Evolutionary conservation across 2,888 invertebrate genomes (phyloP), one percentile per base, ranked within the genome.

Genomic region (Pseudoips prasinana): DNA sequence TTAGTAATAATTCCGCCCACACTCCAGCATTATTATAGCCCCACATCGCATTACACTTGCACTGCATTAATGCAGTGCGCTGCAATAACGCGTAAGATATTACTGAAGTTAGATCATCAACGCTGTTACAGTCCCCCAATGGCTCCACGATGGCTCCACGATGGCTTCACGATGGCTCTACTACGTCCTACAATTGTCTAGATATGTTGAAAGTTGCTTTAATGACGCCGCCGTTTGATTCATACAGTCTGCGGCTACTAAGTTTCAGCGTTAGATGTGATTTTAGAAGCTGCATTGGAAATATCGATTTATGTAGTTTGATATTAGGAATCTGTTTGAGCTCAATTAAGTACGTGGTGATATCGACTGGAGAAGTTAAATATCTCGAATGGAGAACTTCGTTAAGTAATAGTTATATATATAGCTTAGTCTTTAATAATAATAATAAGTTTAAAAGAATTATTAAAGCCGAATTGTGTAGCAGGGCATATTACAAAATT

Each of bases 81-180:
- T 54, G 71, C 78, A 61, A 75, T 84, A 80, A 76, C 73, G 60
- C 58, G 56, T 74, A 70, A 79, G 77, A 77, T 78, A 85, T 73
- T 59, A 66, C 62, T 43, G 62, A 84, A 85, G 71, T 85, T 85
- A 59, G 74, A 65, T 76, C 81, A 79, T 83, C 80, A 80, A 68
- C 45, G 71, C 62, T 55, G 63, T 64, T 62, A 61, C 62, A 43
- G 49, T 57, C 58, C 65, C 63, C 63, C 67, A 57, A 65, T 65
- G 70, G 69, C 64, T 58, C 61, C 56, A 48, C 57, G 57, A 59
- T 60, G 65, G 64, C 59, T 54, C 58, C 55, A 48, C 57, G 57
- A 14, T 14, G 14, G 14, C 14, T 14, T 33, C n/a, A 58, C 58
- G 60, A 46, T 45, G 44, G 40, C 39, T n/a, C 43, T 46, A 39